Base-by-base conservation (phyloP, 2,888 invertebrate species). In the Xylota sylvarum region DNA sequence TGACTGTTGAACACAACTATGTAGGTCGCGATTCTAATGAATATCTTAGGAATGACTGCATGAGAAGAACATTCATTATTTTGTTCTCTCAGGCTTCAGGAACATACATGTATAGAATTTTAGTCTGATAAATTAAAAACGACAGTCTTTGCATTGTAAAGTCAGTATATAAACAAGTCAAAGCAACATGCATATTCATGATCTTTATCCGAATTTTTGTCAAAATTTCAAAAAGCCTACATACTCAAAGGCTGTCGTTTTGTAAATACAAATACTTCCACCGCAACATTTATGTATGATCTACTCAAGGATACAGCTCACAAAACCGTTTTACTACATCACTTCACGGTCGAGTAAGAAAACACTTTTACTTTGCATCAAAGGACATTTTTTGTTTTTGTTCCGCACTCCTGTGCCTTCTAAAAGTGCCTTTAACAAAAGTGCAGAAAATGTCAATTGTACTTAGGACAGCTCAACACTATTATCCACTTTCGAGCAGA, bases 361-460 rank as follows among this genome's bases (percentile, higher is more conserved):
- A 69, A 32, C 40, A 64, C 50, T 55, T 74, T 70, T 48, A 19
- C 30, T 55, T 64, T 46, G 35, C 30, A 55, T 62, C 82, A 86
- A 82, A 73, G 81, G 72, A 86, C 70, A 64, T 81, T 62, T 35
- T 50, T 58, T 56, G 52, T 50, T 50, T 17, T 46, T 46, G 6
- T 6, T 17, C 17, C 17, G 17, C 7, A 4, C 7, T 12, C n/a
- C 48, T 37, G 27, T 40, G 46, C 37, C 56, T 17, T 56, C 37
- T 19, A 55, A 70, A 64, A 40, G 64, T 77, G 55, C 35, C 58
- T 65, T 55, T 50, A 72, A 56, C 76, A 70, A 77, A 65, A 83
- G 73, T 78, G 35, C 50, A 82, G 77, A 82, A 76, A 81, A 82
- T 82, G 86, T 86, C 82, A 86, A 86, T 86, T 86, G 77, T 86